Evolutionary conservation across 2,888 invertebrate species (phyloP), one percentile per base, ranked within the genome.

Genomic region (Ariolimax columbianus): DNA sequence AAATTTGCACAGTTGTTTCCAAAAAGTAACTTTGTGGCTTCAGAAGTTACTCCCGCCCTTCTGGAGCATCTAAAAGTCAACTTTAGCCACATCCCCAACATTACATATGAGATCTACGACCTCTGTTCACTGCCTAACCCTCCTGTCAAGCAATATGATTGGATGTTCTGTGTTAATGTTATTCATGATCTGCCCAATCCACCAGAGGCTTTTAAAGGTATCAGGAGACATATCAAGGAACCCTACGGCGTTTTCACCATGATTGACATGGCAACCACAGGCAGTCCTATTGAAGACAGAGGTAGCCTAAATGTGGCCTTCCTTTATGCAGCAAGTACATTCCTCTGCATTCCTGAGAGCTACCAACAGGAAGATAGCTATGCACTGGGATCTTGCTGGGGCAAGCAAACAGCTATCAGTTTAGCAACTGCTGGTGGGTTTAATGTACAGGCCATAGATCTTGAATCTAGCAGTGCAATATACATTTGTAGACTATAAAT

Each of bases 151-250:
- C 77, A 79, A 19, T 88, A 84, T 77, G 87, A 88, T 68, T 88
- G 82, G 84, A 47, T 85, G 17, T 77, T 70, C 63, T 78, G 80
- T 33, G 51, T 51, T 11, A 78, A 86, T 43, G 88, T 88, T 59
- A 86, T 88, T 55, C 88, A 88, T 40, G 88, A 88, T 38, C 82
- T 88, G 1, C 87, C 88, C 0, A 55, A 88, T 23, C 88, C 88
- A 0, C 75, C 59, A 66, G 72, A 59, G 23, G 84, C 85, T 7
- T 43, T 87, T 30, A n/a, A 84, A 17, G 86, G 83, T 1, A 86
- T 88, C 63, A 36, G 51, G 11, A 55, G 66, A 11, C 38, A 77
- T 36, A 30, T 87, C 26, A 81, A 80, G 26, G 38, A 68, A 36
- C 38, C 33, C 3, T 26, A 36, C 55, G 86, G 82, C 4, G 17